Conservation (phyloP, 2,113 vertebrate species). For the Octodon degus region DNA sequence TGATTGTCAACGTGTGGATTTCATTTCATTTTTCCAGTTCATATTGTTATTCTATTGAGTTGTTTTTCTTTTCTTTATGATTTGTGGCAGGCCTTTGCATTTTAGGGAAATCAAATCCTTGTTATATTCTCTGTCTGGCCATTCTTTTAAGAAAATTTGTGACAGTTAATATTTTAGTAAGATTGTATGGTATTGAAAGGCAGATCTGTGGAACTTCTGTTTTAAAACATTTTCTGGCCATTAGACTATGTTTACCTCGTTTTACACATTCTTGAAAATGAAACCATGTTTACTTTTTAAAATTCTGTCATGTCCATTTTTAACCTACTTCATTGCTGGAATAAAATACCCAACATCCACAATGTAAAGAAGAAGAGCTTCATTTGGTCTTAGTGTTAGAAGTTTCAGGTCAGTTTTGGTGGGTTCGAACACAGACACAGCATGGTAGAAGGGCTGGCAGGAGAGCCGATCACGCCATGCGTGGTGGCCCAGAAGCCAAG, state of each 20-base stretch:
- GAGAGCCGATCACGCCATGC: background rate
- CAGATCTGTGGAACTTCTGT: background rate
- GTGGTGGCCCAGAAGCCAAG: background rate
- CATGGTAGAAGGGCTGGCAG: background rate
- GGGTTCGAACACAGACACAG: background rate
- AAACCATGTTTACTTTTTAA: background rate
- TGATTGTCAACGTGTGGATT: background rate
- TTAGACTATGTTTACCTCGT: background rate
- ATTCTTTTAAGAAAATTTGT: background rate
- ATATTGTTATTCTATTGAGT: background rate
- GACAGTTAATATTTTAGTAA: slow-evolving; percentile 26
- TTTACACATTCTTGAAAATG: background rate
- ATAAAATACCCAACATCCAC: background rate
- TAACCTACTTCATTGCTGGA: background rate
- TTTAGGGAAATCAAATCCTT: background rate
- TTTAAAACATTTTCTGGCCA: background rate
- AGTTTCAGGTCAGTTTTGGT: background rate
- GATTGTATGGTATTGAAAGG: background rate
- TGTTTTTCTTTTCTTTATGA: slow-evolving; percentile 26
- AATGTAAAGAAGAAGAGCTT: background rate
- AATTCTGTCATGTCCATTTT: slow-evolving; percentile 8
- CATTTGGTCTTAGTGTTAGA: background rate
- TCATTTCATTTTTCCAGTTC: background rate
- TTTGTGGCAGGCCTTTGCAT: background rate
- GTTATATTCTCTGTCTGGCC: background rate